Evolutionary conservation across 2,113 vertebrate genomes (phyloP), one percentile per base, ranked within the genome.

Genomic region (Thoracochromis brauschi): DNA sequence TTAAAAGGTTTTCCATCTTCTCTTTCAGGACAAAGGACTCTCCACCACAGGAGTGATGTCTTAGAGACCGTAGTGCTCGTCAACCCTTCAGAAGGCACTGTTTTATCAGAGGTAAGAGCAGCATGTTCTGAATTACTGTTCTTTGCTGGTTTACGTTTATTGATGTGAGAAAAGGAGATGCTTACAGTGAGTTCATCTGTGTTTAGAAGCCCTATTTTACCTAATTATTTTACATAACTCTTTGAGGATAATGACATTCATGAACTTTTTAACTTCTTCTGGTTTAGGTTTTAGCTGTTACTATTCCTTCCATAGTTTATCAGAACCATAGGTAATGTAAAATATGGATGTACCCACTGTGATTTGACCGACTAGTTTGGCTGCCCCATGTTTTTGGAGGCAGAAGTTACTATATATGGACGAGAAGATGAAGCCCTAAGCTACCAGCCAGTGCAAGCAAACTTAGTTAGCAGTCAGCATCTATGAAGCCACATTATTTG

Each of bases 11-110:
- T 88, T 85, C 4, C 9, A 75, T 87, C 84, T 91, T 96, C 79
- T 95, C 47, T 85, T 89, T 14, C 94, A 99, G 99, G 98, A 94
- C 98, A 99, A 95, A 98, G 98, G 96, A 99, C 97, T 85, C 97
- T 99, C 35, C 97, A 98, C 94, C 98, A 99, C 94, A 97, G 91
- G 84, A 99, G 98, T 85, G 97, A 99, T 94, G 96, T 95, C 84
- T 96, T 99, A 91, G 97, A 99, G 94, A 99, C 97, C 0, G 96
- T 98, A 88, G 97, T 99, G 88, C 96, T 99, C 47, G 98, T 99
- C 71, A 99, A 99, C 88, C 98, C 98, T 80, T 97, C 97, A 84
- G 96, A 97, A 91, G 96, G 97, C 85, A 97, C 97, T 31, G 92
- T 98, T 7, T 95, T 96, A 42, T 97, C 97, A 85, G 98, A 99